These are phyloP conservation scores for Pseudorasbora parva DNA, from an alignment of 2,113 vertebrate genomes.

Conservation along the genomic window DNA sequence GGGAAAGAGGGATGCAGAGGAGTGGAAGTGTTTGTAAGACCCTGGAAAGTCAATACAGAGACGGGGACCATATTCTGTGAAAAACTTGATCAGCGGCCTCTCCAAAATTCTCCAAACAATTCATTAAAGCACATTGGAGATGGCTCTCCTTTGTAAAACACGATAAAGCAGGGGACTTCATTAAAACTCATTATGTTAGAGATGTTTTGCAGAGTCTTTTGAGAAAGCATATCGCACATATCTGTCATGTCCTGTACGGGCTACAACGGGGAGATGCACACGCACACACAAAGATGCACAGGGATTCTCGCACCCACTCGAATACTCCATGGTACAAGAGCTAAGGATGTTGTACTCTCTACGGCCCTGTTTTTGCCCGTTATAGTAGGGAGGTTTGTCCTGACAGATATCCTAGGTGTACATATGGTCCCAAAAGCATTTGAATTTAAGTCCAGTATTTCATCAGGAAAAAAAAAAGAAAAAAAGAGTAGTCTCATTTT, in stretches of 20 bases:
- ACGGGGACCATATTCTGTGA: conserved; percentile 63
- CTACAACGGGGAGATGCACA: conserved; percentile 30
- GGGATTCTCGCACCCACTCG: conserved; percentile 1
- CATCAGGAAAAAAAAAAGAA: too few species aligned
- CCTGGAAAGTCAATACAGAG: conserved; percentile 46
- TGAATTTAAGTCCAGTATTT: background rate
- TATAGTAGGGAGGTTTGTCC: too few species aligned
- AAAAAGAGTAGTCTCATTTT: too few species aligned
- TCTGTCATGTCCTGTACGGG: background rate
- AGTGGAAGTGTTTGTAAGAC: background rate
- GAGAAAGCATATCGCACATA: conserved; percentile 28
- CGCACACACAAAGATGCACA: conserved; percentile 37
- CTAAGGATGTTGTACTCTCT: conserved; percentile 37
- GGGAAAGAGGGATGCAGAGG: conserved; percentile 2
- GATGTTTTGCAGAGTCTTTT: conserved; percentile 64
- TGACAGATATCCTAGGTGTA: background rate
- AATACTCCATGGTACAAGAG: conserved; percentile 33
- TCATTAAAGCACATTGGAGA: conserved; percentile 72
- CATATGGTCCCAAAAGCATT: background rate
- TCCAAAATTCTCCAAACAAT: conserved; percentile 76
- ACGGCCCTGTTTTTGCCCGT: background rate
- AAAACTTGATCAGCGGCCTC: conserved; percentile 71
- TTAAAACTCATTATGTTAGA: conserved; percentile 75
- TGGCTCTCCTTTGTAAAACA: conserved; percentile 66
- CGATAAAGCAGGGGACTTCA: conserved; percentile 72